Conservation (phyloP, 2,113 vertebrate species). For the human (Homo sapiens) region DNA sequence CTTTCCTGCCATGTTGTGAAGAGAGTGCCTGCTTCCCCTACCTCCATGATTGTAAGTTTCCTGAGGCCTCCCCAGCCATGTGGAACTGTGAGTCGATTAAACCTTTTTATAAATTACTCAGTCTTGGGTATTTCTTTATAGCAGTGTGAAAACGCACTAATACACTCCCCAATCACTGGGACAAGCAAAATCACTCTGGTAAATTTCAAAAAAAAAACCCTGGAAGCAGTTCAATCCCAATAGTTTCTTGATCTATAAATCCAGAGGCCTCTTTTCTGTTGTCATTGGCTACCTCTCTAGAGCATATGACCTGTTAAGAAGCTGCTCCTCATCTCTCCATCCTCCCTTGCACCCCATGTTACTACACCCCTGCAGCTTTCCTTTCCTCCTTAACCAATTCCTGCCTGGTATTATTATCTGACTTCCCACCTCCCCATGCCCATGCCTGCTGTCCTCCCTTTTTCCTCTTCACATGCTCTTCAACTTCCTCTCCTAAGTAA, state of each 20-base stretch:
- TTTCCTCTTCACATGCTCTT: neutral
- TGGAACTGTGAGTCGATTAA: too few relatives aligned
- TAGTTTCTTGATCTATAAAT: neutral
- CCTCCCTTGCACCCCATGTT: neutral
- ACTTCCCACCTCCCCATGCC: neutral
- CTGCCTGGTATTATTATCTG: neutral
- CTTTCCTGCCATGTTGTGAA: too few relatives aligned
- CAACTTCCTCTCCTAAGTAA: neutral
- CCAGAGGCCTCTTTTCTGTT: neutral
- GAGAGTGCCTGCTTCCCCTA: too few relatives aligned
- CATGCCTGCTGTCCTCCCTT: neutral
- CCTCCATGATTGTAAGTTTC: too few relatives aligned
- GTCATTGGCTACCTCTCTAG: neutral
- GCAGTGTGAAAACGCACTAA: too few relatives aligned
- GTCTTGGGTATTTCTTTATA: too few relatives aligned
- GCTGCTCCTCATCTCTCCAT: neutral
- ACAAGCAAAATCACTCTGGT: neutral
- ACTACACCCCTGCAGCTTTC: neutral
- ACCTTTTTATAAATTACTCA: too few relatives aligned
- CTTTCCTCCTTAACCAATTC: neutral
- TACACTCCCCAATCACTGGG: neutral
- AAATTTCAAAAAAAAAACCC: neutral
- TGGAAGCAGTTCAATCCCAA: neutral
- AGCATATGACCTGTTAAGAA: neutral
- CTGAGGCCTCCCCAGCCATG: too few relatives aligned